These are phyloP conservation scores for Ammospiza nelsoni DNA, from an alignment of 2,113 vertebrate genomes.

Conservation along the genomic window DNA sequence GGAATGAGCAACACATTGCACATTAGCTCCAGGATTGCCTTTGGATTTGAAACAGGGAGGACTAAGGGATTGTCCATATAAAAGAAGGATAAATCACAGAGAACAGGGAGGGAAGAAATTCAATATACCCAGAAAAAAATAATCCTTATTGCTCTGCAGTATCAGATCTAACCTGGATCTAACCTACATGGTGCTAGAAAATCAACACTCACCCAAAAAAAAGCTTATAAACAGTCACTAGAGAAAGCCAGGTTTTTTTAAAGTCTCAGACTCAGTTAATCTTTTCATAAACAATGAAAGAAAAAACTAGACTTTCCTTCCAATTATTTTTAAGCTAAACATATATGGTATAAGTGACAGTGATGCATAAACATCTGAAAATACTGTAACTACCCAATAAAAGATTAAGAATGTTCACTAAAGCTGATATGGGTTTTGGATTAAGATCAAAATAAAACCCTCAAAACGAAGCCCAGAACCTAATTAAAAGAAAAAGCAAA, in stretches of 20 bases:
- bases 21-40: background rate
- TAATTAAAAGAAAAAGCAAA: background rate
- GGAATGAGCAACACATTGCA: background rate
- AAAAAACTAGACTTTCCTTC: background rate
- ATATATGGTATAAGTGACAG: background rate
- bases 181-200: background rate
- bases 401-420: background rate
- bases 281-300: background rate
- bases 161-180: background rate
- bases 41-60: background rate
- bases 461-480: background rate
- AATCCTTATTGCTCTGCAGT: background rate
- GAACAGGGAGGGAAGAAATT: background rate
- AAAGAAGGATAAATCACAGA: background rate
- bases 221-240: background rate
- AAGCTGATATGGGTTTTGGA: background rate
- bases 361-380: background rate
- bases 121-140: background rate
- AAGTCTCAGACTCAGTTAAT: background rate
- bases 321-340: background rate
- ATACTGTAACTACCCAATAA: background rate
- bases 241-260: background rate
- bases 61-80: background rate
- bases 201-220: background rate
- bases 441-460: background rate